Evolutionary conservation across 2,113 vertebrate genomes (phyloP).

Genomic region (Apaloderma vittatum): DNA sequence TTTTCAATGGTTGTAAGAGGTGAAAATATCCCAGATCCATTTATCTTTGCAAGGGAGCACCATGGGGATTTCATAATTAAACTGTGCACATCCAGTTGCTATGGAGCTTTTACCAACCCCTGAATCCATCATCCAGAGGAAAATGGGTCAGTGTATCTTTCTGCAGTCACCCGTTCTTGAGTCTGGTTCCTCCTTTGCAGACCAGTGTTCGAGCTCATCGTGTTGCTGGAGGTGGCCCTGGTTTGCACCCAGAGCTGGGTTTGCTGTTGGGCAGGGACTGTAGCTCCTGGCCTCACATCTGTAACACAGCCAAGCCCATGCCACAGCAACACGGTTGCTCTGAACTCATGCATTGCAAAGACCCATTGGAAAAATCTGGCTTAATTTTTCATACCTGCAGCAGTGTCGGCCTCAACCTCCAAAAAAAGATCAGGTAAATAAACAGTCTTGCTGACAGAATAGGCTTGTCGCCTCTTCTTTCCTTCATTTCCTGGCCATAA

Average conservation of each 20-base stretch:
- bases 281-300: background rate
- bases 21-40: slow-evolving; percentile 1
- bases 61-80: slow-evolving; percentile 46
- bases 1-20: background rate
- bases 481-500: background rate
- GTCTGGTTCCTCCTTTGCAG: background rate
- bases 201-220: rapidly evolving
- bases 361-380: background rate
- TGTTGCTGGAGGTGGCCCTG: background rate
- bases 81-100: slow-evolving; percentile 66
- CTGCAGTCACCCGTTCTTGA: background rate
- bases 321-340: rapidly evolving
- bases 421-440: background rate
- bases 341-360: background rate
- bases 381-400: background rate
- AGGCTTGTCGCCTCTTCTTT: background rate
- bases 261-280: background rate
- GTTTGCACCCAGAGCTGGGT: background rate
- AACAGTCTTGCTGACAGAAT: background rate
- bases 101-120: slow-evolving; percentile 40
- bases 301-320: rapidly evolving
- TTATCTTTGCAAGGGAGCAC: slow-evolving; percentile 19
- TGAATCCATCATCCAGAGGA: slow-evolving; percentile 44
- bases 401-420: rapidly evolving
- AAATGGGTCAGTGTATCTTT: slow-evolving; percentile 70